Evolutionary conservation across 2,888 invertebrate species (phyloP).

Genomic region (Mesoligia furuncula): DNA sequence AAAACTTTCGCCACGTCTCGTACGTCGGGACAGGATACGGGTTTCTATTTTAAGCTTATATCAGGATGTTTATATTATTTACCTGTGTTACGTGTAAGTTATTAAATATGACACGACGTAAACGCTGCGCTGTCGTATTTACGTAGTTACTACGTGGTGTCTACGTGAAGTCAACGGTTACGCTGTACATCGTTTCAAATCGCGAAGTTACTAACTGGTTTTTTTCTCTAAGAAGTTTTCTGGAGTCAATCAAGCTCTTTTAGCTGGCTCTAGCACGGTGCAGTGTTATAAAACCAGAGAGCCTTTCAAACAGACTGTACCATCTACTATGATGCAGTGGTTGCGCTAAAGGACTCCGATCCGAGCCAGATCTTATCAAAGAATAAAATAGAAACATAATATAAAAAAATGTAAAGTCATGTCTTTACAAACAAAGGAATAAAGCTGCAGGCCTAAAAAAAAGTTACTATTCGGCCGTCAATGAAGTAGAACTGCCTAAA

Average conservation of each 20-base stretch:
- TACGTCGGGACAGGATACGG: constrained; percentile 59
- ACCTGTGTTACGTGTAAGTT: not conserved
- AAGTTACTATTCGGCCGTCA: too few relatives aligned
- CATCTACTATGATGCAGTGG: too few relatives aligned
- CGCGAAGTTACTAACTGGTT: too few relatives aligned
- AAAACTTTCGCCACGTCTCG: constrained; percentile 62
- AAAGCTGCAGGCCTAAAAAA: too few relatives aligned
- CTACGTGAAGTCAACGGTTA: not conserved
- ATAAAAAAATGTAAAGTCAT: too few relatives aligned
- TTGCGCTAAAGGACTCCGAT: too few relatives aligned
- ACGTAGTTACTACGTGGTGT: not conserved
- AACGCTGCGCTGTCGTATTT: too few relatives aligned
- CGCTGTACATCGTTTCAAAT: not conserved
- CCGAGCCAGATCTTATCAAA: too few relatives aligned
- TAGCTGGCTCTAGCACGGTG: not conserved
- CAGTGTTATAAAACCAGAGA: not conserved
- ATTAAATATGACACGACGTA: not conserved
- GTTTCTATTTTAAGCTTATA: constrained; percentile 62
- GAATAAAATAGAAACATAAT: too few relatives aligned
- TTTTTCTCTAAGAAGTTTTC: too few relatives aligned
- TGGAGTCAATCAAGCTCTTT: not conserved
- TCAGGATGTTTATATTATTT: constrained; percentile 14
- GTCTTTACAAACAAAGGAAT: too few relatives aligned
- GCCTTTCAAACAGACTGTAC: not conserved
- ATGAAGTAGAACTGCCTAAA: too few relatives aligned